phyloP scores from a whole-genome alignment of 2,888 invertebrate species.

The Diarsia rubi region DNA sequence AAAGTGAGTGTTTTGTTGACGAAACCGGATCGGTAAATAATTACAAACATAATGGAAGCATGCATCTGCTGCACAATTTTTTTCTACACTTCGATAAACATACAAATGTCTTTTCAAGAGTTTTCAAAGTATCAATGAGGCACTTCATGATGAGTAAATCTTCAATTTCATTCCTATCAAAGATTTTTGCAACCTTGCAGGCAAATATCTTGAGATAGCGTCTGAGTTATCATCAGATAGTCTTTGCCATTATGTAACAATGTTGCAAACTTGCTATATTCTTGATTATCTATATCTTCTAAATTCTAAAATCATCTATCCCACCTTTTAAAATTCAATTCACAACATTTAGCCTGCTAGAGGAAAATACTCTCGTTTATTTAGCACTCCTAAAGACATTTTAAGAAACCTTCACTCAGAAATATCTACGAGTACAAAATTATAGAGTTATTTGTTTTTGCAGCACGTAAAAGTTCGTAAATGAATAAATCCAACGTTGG shows the following conservation, averaged over 20 bases:
- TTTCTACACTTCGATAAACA: slow-evolving; percentile 38
- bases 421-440: slow-evolving; percentile 44
- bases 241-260: neutral
- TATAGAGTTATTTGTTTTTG: slow-evolving; percentile 62
- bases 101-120: slow-evolving; percentile 12
- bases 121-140: slow-evolving; percentile 27
- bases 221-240: slow-evolving; percentile 4
- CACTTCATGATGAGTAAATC: neutral
- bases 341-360: neutral
- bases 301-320: neutral
- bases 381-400: slow-evolving; percentile 19
- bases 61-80: slow-evolving; percentile 60
- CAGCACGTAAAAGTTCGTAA: slow-evolving; percentile 61
- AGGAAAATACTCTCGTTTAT: slow-evolving; percentile 21
- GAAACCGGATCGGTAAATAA: slow-evolving; percentile 83
- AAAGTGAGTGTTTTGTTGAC: slow-evolving; percentile 85
- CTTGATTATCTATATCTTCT: neutral
- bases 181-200: neutral
- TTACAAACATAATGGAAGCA: slow-evolving; percentile 68
- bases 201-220: neutral
- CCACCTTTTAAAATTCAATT: neutral
- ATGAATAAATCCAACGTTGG: slow-evolving; percentile 68
- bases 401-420: slow-evolving; percentile 22
- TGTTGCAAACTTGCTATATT: slow-evolving; percentile 9
- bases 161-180: neutral